Conservation (phyloP, 2,797 vertebrate genomes). For the Urophycis tenuis region DNA sequence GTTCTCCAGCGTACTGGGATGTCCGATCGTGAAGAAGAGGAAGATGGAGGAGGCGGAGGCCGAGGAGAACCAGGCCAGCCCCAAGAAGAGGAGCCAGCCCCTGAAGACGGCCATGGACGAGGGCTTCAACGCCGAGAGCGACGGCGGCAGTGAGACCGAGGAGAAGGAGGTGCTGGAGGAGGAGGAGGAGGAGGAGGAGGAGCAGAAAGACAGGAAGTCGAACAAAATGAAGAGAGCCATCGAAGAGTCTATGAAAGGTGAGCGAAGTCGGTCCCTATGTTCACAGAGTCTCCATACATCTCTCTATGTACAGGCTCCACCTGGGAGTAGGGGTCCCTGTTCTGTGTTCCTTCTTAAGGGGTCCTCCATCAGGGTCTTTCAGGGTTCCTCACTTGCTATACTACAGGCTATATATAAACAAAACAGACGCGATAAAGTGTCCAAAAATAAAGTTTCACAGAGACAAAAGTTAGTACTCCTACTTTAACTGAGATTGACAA, state of each 20-base stretch:
- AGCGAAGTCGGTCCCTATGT: constrained; percentile 20
- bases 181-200: constrained; percentile 68
- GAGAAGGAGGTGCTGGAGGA: constrained; percentile 73
- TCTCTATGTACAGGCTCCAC: background rate
- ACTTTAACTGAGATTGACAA: background rate
- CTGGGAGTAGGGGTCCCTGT: background rate
- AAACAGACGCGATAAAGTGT: background rate
- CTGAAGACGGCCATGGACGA: constrained; percentile 78
- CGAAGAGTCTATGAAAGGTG: constrained; percentile 37
- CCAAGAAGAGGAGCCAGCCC: constrained; percentile 81
- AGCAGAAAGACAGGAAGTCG: constrained; percentile 37
- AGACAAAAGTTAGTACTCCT: background rate
- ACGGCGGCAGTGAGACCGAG: constrained; percentile 75
- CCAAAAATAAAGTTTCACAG: background rate
- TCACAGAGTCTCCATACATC: background rate
- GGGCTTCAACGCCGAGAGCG: constrained; percentile 79
- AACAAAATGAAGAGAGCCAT: background rate
- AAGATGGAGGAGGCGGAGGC: constrained; percentile 80
- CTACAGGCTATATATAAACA: background rate
- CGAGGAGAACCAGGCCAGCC: constrained; percentile 74
- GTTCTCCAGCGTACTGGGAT: constrained; percentile 78
- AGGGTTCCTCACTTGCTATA: background rate
- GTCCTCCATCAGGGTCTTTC: too few species aligned
- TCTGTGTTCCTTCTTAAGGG: background rate
- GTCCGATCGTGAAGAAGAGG: constrained; percentile 92